These are phyloP conservation scores for Agrochola litura DNA, from an alignment of 2,888 invertebrate species.

Conservation along the genomic window DNA sequence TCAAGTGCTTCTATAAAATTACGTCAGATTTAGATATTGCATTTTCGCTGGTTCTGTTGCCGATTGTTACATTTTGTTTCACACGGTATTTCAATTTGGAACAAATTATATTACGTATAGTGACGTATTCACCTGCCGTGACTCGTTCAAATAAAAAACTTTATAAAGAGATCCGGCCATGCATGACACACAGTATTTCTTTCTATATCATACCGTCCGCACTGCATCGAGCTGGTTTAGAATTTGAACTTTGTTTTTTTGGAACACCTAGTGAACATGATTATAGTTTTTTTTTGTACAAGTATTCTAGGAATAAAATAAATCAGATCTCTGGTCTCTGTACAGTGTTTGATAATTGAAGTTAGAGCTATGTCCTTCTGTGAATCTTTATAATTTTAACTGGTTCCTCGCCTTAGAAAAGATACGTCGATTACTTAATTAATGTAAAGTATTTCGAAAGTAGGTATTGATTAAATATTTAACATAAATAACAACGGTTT, in stretches of 20 bases:
- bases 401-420: background rate
- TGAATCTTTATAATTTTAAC: background rate
- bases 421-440: background rate
- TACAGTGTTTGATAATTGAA: background rate
- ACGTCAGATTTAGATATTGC: conserved; percentile 21
- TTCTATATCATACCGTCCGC: conserved; percentile 56
- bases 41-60: conserved; percentile 21
- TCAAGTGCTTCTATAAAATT: conserved; percentile 24
- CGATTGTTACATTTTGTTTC: conserved; percentile 59
- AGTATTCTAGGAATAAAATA: background rate
- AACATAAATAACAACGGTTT: background rate
- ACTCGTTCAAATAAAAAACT: conserved; percentile 74
- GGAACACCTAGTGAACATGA: background rate
- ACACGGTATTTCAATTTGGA: conserved; percentile 60
- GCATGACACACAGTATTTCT: conserved; percentile 72
- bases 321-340: background rate
- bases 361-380: background rate
- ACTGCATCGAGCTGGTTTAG: conserved; percentile 71
- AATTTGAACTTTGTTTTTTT: conserved; percentile 66
- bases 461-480: background rate
- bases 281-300: conserved; percentile 35
- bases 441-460: background rate
- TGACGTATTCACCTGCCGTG: conserved; percentile 70
- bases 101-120: conserved; percentile 53
- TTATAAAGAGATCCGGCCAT: conserved; percentile 75